Evolutionary conservation across 2,113 vertebrate genomes (phyloP).

Genomic region (Chaetorhynchus papuensis): DNA sequence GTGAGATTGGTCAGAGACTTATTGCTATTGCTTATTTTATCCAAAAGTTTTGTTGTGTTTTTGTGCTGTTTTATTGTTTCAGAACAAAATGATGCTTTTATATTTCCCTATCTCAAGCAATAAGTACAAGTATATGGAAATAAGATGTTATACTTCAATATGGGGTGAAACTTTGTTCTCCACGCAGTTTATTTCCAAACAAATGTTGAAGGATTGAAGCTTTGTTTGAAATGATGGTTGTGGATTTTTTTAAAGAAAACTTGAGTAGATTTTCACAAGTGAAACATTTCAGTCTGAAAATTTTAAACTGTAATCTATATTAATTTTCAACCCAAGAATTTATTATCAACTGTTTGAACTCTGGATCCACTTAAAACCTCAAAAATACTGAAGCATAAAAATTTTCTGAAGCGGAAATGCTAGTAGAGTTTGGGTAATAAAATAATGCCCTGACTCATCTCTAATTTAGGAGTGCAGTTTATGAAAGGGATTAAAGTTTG

Average conservation of each 20-base stretch:
- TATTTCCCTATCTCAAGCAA: neutral
- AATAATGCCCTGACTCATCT: slow-evolving; percentile 18
- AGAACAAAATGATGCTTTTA: neutral
- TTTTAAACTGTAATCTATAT: neutral
- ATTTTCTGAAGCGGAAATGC: neutral
- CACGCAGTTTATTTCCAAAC: neutral
- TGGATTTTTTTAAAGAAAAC: neutral
- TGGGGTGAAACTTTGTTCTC: neutral
- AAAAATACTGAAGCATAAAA: neutral
- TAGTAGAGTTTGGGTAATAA: neutral
- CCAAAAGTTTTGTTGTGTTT: neutral
- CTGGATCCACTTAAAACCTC: neutral
- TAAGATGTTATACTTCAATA: neutral
- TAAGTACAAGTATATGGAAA: neutral
- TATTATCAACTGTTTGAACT: neutral
- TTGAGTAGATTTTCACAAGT: neutral
- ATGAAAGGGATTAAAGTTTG: slow-evolving; percentile 37
- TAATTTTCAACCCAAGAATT: neutral
- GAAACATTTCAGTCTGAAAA: neutral
- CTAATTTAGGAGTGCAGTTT: slow-evolving; percentile 37
- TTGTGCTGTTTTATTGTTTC: neutral
- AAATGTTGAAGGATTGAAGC: neutral
- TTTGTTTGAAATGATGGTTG: neutral
- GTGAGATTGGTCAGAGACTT: neutral
- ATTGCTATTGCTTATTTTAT: neutral